phyloP scores from a whole-genome alignment of 2,888 invertebrate species.

The Pilophorus perplexus region DNA sequence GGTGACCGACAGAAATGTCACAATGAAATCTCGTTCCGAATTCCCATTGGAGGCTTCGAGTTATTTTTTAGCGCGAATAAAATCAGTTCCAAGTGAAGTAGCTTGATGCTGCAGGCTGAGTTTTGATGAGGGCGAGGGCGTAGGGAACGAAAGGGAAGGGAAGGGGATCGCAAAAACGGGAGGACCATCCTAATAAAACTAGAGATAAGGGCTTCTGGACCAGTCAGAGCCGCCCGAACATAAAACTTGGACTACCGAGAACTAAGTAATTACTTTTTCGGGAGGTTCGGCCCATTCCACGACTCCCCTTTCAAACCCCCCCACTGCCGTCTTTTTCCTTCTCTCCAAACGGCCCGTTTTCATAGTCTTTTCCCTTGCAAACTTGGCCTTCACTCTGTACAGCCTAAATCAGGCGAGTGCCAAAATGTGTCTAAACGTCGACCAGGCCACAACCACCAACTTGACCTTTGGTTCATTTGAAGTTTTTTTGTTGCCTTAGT shows the following conservation, averaged over 20 bases:
- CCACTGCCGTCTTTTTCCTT: not conserved
- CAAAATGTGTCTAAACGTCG: not conserved
- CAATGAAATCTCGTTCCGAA: too few relatives aligned
- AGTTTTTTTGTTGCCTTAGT: too few relatives aligned
- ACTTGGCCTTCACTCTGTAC: not conserved
- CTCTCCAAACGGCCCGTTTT: not conserved
- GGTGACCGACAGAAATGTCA: too few relatives aligned
- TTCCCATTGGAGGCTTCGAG: too few relatives aligned
- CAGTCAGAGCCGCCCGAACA: conserved; percentile 22
- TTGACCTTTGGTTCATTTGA: too few relatives aligned
- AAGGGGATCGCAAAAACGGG: too few relatives aligned
- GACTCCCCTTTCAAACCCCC: too few relatives aligned
- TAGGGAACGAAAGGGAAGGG: not conserved
- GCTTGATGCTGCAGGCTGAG: too few relatives aligned
- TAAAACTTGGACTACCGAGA: conserved; percentile 28
- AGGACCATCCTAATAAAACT: conserved; percentile 25
- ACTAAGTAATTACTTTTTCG: conserved; percentile 31
- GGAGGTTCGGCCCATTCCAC: conserved; percentile 1
- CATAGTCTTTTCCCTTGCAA: not conserved
- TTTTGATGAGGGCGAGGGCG: too few relatives aligned
- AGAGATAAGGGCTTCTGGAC: conserved; percentile 33
- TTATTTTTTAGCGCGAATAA: too few relatives aligned
- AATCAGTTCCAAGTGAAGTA: too few relatives aligned
- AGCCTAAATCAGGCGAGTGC: not conserved
- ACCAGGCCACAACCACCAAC: too few relatives aligned